These are phyloP conservation scores for Cherax quadricarinatus DNA, from an alignment of 1,140 invertebrate species.

Conservation along the genomic window DNA sequence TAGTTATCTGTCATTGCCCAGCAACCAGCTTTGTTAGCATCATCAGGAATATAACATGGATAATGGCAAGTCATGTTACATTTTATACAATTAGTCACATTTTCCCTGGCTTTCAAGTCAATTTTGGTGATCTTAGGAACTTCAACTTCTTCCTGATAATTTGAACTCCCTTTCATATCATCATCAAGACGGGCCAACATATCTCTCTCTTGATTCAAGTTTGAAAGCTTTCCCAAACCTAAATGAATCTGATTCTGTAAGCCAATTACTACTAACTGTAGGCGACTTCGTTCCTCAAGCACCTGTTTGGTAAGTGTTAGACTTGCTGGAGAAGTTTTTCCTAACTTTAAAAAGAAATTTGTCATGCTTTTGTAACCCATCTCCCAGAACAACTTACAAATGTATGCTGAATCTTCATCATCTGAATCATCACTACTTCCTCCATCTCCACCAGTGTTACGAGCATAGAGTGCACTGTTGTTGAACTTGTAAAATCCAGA, in stretches of 20 bases:
- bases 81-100: constrained; percentile 34
- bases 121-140: no score
- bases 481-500: constrained; percentile 36
- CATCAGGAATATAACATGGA: constrained; percentile 53
- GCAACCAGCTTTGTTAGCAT: constrained; percentile 35
- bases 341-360: constrained; percentile 16
- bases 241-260: not conserved
- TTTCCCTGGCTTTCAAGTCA: constrained; percentile 19
- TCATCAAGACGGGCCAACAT: constrained; percentile 48
- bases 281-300: not conserved
- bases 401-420: not conserved
- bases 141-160: constrained; percentile 35
- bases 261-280: not conserved
- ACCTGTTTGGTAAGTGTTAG: constrained; percentile 48
- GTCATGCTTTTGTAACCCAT: constrained; percentile 21
- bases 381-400: constrained; percentile 41
- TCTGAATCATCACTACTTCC: not conserved
- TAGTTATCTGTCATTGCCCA: constrained; percentile 16
- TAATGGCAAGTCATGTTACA: constrained; percentile 47
- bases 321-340: constrained; percentile 44
- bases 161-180: constrained; percentile 42
- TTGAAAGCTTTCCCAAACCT: constrained; percentile 8
- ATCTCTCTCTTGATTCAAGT: constrained; percentile 50
- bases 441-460: not conserved
- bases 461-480: constrained; percentile 34